Evolutionary conservation across 2,797 vertebrate genomes (phyloP), one percentile per base, ranked within the genome.

Genomic region (Holocentrus rufus): DNA sequence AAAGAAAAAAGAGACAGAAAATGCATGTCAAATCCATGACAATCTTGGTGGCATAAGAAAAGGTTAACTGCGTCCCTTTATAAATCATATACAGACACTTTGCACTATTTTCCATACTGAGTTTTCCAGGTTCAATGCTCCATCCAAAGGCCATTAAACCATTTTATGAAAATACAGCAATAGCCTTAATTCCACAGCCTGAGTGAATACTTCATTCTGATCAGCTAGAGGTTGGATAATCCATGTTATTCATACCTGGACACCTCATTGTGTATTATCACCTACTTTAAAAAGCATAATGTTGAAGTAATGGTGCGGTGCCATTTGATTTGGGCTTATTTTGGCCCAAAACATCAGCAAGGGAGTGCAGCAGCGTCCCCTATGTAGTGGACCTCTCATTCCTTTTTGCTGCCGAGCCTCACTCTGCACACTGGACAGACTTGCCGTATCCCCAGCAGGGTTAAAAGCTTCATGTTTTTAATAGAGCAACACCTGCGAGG

Each of bases 381-480:
- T 49, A 65, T 55, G 67, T 74, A 47, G 49, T 49, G 57, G 74
- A 66, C 72, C 54, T 80, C 80, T 58, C 34, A 55, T 56, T 47
- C 27, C 20, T 55, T 46, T 22, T 34, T 69, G 67, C 79, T 49
- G 87, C 90, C 92, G 87, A 89, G 86, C 92, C 91, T 92, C 85
- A 90, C 84, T 88, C 20, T 53, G 79, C 88, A 80, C 13, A 84
- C 79, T 72, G 81, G 83, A 92, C 87, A 90, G 59, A 77, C 67
- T 60, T 73, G 80, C 92, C 89, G 87, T 91, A 88, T 90, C 88
- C 90, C 79, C 89, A 89, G 86, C 84, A 86, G 91, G 92, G 90
- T 93, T 92, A 91, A 95, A 94, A 94, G 90, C 92, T 92, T 91
- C 90, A 83, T 72, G 54, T 64, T 94, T 95, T 94, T 94, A 95